phyloP scores from a whole-genome alignment of 2,888 invertebrate genomes.

The Eupithecia inturbata region DNA sequence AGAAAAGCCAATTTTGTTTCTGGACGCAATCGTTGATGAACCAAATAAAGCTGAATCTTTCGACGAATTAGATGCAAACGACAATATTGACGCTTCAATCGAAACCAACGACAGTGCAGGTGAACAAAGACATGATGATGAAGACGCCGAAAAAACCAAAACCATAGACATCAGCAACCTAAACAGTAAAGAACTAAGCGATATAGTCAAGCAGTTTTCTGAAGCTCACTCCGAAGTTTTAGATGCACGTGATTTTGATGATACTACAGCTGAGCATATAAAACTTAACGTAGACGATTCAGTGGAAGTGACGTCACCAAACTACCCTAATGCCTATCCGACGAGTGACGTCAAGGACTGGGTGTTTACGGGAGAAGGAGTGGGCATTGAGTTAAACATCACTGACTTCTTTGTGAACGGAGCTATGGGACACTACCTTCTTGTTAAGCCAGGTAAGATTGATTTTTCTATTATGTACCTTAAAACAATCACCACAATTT shows the following conservation, averaged over 20 bases:
- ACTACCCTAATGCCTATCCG: conserved; percentile 65
- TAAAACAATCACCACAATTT: not conserved
- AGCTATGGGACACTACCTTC: conserved; percentile 65
- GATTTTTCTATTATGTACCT: not conserved
- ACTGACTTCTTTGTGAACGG: conserved; percentile 70
- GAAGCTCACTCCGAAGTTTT: conserved; percentile 51
- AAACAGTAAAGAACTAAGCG: conserved; percentile 52
- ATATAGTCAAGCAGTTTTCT: conserved; percentile 57
- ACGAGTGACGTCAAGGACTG: conserved; percentile 66
- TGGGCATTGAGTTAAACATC: conserved; percentile 74
- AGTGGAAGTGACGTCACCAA: conserved; percentile 61
- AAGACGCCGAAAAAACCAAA: not conserved
- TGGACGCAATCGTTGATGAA: conserved; percentile 56
- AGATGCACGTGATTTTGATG: conserved; percentile 28
- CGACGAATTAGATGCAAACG: conserved; percentile 28
- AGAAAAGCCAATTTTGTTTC: conserved; percentile 45
- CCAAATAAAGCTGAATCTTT: conserved; percentile 34
- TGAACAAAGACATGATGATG: not conserved
- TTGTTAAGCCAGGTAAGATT: conserved; percentile 73
- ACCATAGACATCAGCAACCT: conserved; percentile 49
- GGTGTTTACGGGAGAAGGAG: conserved; percentile 69
- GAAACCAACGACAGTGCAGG: conserved; percentile 12
- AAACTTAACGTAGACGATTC: conserved; percentile 57
- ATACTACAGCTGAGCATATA: conserved; percentile 53
- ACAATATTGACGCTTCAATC: conserved; percentile 33